Percentiles rank a stretch among this genome's conserved stretches.
phyloP scores from a whole-genome alignment of 92 coral and sea anemone genomes.

The Diadumene lineata region DNA sequence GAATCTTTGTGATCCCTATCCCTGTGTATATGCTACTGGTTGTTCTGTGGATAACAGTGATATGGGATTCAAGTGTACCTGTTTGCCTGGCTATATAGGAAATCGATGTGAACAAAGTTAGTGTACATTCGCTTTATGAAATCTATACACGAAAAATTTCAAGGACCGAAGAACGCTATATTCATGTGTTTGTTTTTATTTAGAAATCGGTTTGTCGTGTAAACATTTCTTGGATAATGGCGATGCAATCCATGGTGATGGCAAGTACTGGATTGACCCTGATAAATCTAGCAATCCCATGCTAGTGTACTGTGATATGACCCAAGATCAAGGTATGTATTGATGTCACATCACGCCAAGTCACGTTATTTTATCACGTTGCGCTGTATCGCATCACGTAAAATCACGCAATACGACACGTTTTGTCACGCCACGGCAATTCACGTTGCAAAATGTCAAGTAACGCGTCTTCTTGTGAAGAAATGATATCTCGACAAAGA shows the following conservation, averaged over 20 bases:
- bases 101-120: constrained; percentile 9
- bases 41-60: constrained; percentile 10
- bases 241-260: neutral
- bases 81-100: constrained; percentile 21
- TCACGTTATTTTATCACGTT: no score
- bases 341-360: neutral
- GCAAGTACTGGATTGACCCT: no score
- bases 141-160: neutral
- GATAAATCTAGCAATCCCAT: no score
- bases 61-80: constrained; percentile 9
- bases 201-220: neutral
- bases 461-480: neutral
- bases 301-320: no score
- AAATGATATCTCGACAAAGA: neutral
- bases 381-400: neutral
- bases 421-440: neutral
- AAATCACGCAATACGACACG: neutral
- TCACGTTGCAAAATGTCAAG: neutral
- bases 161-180: neutral
- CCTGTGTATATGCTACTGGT: constrained; percentile 12
- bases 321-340: neutral
- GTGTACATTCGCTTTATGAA: no score
- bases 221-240: neutral
- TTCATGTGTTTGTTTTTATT: neutral
- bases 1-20: constrained; percentile 27